phyloP scores from a whole-genome alignment of 1,140 invertebrate species.

The Odontomachus brunneus region DNA sequence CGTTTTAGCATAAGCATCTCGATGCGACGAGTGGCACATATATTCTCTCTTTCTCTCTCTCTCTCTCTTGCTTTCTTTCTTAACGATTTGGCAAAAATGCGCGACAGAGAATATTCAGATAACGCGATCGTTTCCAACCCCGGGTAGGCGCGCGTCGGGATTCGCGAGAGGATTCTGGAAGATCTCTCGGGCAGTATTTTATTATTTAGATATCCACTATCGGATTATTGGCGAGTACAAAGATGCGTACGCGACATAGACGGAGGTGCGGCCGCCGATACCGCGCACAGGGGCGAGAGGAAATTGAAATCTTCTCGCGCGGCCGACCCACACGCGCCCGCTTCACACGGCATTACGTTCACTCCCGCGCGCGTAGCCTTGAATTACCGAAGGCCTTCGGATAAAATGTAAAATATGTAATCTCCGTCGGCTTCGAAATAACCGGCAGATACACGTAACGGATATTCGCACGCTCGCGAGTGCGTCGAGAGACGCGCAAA shows the following conservation, averaged over 20 bases:
- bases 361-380: slow-evolving; percentile 56
- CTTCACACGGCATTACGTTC: slow-evolving; percentile 33
- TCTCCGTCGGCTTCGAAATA: slow-evolving; percentile 52
- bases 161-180: slow-evolving; percentile 22
- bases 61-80: too few relatives aligned
- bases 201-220: slow-evolving; percentile 67
- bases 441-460: slow-evolving; percentile 53
- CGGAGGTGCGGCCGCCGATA: slow-evolving; percentile 64
- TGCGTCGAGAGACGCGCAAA: slow-evolving; percentile 13
- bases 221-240: slow-evolving; percentile 64
- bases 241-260: slow-evolving; percentile 57
- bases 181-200: slow-evolving; percentile 62
- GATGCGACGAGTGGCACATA: slow-evolving; percentile 32
- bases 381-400: slow-evolving; percentile 65
- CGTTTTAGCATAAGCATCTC: slow-evolving; percentile 22
- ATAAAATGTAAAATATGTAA: slow-evolving; percentile 68
- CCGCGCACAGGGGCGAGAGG: slow-evolving; percentile 19
- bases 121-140: not conserved
- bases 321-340: slow-evolving; percentile 29
- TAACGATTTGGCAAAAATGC: not conserved
- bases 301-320: slow-evolving; percentile 56
- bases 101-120: slow-evolving; percentile 23
- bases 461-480: not conserved
- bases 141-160: slow-evolving; percentile 3
- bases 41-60: not conserved